Evolutionary conservation across 92 coral and sea anemone species (phyloP).

Genomic region (Parazoanthus darwini): DNA sequence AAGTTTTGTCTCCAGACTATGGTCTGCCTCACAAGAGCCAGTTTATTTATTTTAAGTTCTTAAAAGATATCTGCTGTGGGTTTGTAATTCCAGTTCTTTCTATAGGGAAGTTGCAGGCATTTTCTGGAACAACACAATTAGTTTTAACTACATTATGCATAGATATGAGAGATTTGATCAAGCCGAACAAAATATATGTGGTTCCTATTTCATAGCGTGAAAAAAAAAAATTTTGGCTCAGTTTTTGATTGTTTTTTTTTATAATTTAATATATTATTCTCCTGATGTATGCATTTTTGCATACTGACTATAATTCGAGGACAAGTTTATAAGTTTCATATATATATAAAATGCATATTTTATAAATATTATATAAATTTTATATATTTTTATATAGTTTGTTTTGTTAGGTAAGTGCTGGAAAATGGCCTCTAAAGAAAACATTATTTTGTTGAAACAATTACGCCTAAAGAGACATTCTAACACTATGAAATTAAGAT

Average conservation of each 20-base stretch:
- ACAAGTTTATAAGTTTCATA: conserved; percentile 6
- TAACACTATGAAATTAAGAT: conserved; percentile 16
- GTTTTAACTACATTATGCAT: conserved; percentile 16
- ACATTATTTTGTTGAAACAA: conserved; percentile 13
- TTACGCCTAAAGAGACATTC: conserved; percentile 22
- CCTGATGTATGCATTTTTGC: conserved; percentile 14
- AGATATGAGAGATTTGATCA: conserved; percentile 14
- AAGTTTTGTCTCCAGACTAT: conserved; percentile 20
- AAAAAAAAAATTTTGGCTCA: conserved; percentile 4
- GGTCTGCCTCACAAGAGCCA: conserved; percentile 14
- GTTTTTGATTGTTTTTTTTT: background rate
- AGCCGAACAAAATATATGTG: conserved; percentile 27
- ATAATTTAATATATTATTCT: background rate
- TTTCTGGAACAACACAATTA: conserved; percentile 27
- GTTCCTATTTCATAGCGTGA: too few species aligned
- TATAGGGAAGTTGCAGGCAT: conserved; percentile 23
- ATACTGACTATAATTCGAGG: conserved; percentile 8
- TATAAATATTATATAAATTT: conserved; percentile 10
- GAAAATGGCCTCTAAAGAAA: conserved; percentile 4
- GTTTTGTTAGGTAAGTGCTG: conserved; percentile 7
- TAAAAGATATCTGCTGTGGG: conserved; percentile 25
- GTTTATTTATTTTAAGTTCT: conserved; percentile 27
- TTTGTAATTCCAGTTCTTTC: conserved; percentile 32
- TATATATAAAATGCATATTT: conserved; percentile 5
- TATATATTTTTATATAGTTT: conserved; percentile 21